Conservation (phyloP, 2,888 invertebrate species). For the Actias luna region DNA sequence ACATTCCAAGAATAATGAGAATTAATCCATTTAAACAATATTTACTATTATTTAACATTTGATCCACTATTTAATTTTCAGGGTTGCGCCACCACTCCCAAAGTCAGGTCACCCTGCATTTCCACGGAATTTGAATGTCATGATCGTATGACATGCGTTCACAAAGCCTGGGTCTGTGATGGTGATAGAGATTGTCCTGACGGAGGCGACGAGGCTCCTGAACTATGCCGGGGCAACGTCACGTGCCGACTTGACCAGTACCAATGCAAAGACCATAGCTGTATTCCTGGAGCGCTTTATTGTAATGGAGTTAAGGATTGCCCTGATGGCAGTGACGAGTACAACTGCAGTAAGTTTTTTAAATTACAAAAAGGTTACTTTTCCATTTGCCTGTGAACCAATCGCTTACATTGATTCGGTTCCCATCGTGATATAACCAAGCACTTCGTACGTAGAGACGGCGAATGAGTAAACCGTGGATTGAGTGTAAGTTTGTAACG, state of each 20-base stretch:
- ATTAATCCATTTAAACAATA: background rate
- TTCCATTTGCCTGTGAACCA: background rate
- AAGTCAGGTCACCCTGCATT: constrained; percentile 84
- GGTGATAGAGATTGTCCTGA: constrained; percentile 92
- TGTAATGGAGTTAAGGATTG: constrained; percentile 93
- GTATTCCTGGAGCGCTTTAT: constrained; percentile 89
- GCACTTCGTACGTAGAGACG: background rate
- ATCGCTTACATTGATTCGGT: background rate
- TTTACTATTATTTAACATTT: background rate
- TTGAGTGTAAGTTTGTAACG: background rate
- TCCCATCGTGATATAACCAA: background rate
- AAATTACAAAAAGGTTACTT: background rate
- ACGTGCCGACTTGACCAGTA: constrained; percentile 94
- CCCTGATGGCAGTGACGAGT: constrained; percentile 92
- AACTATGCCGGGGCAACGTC: constrained; percentile 84
- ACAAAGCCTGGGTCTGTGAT: constrained; percentile 92
- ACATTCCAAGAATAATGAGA: background rate
- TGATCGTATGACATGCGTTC: constrained; percentile 90
- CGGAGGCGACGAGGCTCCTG: constrained; percentile 88
- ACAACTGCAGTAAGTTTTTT: constrained; percentile 86
- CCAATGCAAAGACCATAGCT: constrained; percentile 90
- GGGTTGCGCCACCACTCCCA: constrained; percentile 82
- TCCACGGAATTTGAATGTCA: constrained; percentile 89
- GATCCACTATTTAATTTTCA: constrained; percentile 46
- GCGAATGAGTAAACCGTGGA: background rate